These are phyloP conservation scores for Emys orbicularis DNA, from an alignment of 2,797 vertebrate species.

Conservation along the genomic window DNA sequence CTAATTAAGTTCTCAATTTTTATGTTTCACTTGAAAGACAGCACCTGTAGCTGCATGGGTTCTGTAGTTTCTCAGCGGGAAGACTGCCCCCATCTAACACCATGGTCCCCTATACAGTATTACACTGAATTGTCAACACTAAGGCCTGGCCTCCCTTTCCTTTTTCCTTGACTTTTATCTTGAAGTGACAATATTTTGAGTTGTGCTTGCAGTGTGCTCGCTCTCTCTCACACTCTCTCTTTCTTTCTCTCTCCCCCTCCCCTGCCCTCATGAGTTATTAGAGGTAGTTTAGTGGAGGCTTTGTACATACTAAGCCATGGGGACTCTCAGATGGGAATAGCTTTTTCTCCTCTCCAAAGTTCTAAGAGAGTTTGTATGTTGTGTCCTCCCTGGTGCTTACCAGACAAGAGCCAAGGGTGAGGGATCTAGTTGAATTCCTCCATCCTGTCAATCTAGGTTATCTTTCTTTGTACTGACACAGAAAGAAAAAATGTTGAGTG, in stretches of 20 bases:
- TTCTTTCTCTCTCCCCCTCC: too few relatives aligned
- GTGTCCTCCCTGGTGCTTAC: neutral
- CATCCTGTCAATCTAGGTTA: neutral
- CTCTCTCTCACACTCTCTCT: too few relatives aligned
- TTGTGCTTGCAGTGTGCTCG: neutral
- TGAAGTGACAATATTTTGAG: neutral
- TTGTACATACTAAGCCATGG: rapidly evolving
- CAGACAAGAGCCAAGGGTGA: neutral
- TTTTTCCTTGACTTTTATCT: neutral
- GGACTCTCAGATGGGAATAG: neutral
- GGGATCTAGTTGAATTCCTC: neutral
- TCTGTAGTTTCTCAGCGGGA: neutral
- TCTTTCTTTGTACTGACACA: neutral
- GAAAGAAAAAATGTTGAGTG: neutral
- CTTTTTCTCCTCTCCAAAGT: neutral
- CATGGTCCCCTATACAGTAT: neutral
- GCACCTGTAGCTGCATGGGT: neutral
- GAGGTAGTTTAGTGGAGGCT: neutral
- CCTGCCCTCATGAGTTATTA: neutral
- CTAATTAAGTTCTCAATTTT: too few relatives aligned
- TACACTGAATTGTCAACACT: neutral
- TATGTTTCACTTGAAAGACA: neutral
- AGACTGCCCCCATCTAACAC: neutral
- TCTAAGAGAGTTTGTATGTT: neutral
- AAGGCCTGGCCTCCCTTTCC: neutral